Evolutionary conservation across 2,113 vertebrate genomes (phyloP).

Genomic region (Heloderma charlesbogerti): DNA sequence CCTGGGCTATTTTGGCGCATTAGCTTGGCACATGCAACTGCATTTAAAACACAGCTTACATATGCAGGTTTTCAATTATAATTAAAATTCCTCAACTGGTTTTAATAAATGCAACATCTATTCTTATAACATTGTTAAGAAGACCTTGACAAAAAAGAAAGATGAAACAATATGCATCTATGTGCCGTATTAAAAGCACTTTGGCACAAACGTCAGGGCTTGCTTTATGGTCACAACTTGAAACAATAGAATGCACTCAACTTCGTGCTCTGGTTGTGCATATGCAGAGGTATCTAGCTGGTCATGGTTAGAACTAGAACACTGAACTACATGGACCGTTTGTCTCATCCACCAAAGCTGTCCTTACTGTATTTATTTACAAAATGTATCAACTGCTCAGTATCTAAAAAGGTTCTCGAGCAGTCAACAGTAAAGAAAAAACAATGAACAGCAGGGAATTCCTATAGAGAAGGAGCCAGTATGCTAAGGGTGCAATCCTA

Average conservation of each 20-base stretch:
- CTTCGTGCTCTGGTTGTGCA: not conserved
- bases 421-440: too few species aligned
- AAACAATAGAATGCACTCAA: not conserved
- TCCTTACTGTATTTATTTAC: too few species aligned
- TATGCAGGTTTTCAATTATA: constrained; percentile 48
- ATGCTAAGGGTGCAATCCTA: too few species aligned
- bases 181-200: not conserved
- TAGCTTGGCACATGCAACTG: constrained; percentile 59
- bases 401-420: too few species aligned
- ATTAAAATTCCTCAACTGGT: constrained; percentile 18
- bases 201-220: not conserved
- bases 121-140: not conserved
- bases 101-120: constrained; percentile 33
- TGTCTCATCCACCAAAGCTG: not conserved
- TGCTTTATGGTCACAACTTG: not conserved
- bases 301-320: not conserved
- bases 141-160: not conserved
- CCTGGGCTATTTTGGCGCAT: constrained; percentile 58
- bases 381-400: too few species aligned
- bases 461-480: too few species aligned
- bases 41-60: constrained; percentile 56
- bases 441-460: too few species aligned
- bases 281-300: not conserved
- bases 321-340: not conserved
- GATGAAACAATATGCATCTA: not conserved